phyloP scores from a whole-genome alignment of 2,888 invertebrate genomes.

The Biston betularia region DNA sequence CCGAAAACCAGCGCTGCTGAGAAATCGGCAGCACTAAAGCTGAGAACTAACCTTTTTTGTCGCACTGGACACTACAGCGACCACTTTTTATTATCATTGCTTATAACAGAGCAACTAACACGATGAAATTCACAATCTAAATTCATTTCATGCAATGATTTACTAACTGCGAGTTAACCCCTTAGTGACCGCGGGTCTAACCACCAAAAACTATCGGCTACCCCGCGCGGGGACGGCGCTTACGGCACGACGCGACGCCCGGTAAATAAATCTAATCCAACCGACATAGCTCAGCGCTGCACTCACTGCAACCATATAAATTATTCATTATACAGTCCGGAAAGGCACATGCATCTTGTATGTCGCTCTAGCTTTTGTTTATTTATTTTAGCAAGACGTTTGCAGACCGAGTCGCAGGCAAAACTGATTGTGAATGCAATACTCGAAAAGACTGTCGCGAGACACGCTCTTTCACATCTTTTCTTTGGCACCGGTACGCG shows the following conservation, averaged over 20 bases:
- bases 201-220: constrained; percentile 29
- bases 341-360: constrained; percentile 58
- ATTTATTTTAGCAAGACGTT: constrained; percentile 48
- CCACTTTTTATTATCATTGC: too few species aligned
- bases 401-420: constrained; percentile 34
- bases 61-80: too few species aligned
- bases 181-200: constrained; percentile 5
- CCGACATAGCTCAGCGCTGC: constrained; percentile 49
- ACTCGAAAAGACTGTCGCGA: constrained; percentile 34
- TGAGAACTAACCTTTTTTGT: too few species aligned
- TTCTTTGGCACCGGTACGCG: constrained; percentile 25
- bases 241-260: constrained; percentile 18
- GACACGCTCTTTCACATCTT: constrained; percentile 16
- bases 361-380: constrained; percentile 54
- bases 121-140: constrained; percentile 12
- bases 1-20: too few species aligned
- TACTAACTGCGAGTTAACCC: constrained; percentile 24
- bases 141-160: constrained; percentile 27
- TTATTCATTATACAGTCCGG: constrained; percentile 56
- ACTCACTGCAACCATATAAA: constrained; percentile 54
- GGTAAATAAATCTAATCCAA: constrained; percentile 53
- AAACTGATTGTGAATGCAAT: constrained; percentile 42
- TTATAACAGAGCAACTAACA: neutral
- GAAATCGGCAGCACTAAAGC: too few species aligned
- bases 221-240: constrained; percentile 11